Base-by-base conservation (phyloP, 1,140 invertebrate species). In the Limonius californicus region DNA sequence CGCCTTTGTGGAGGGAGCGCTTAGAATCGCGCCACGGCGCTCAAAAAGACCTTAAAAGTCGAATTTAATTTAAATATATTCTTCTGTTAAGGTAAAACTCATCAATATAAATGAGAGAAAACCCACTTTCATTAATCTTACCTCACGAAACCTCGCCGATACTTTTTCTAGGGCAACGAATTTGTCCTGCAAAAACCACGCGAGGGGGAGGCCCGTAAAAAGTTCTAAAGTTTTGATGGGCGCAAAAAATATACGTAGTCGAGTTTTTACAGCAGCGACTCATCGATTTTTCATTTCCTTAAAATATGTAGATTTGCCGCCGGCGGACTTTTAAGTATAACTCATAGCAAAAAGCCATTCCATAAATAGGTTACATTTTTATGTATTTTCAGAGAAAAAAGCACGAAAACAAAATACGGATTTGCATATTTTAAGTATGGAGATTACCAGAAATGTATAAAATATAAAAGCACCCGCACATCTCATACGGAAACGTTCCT, bases 341-440 rank as follows among this genome's bases (percentile, higher is more conserved):
- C 50, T 32, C 27, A 56, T 54, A 54, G 18, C 30, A n/a, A 54
- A 15, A 47, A 21, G 30, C 39, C 45, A 47, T 50, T 39, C 19
- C 53, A 57, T 57, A 50, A 30, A 62, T 55, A 30, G 54, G 54
- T 35, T 30, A 27, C 21, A 55, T 55, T 55, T 35, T 30, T 55
- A 35, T 55, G 54, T 30, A 18, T 55, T 30, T 57, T 57, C 27
- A 19, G 39, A 39, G 53, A 61, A 55, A 61, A 61, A 61, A 23
- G 23, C 59, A 50, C 45, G 30, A 61, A 61, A 55, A 61, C 54
- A 59, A 62, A 55, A 56, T 35, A 60, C 30, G 23, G 43, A 56
- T 62, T 62, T 62, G 59, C 64, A 62, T 65, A 65, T 57, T 62
- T 65, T 50, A 54, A 65, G 57, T 23, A 54, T 58, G 56, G 47